These are phyloP conservation scores for Smithornis capensis DNA, from an alignment of 2,113 vertebrate genomes.

Conservation along the genomic window DNA sequence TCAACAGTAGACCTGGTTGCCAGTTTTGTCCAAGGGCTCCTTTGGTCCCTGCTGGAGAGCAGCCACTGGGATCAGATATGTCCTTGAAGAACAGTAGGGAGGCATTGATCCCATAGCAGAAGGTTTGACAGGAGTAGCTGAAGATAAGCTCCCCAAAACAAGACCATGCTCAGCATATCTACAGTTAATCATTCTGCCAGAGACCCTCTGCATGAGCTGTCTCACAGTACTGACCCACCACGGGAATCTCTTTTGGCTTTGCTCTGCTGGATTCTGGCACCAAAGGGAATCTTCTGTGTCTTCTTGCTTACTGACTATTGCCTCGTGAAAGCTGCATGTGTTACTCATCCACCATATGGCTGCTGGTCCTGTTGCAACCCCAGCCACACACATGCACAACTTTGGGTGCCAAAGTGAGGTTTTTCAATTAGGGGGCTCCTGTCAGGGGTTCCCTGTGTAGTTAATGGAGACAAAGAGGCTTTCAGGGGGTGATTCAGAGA, in stretches of 20 bases:
- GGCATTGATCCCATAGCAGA: background rate
- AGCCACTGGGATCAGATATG: background rate
- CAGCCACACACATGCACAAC: background rate
- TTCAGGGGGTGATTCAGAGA: background rate
- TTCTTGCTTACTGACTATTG: background rate
- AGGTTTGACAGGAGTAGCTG: background rate
- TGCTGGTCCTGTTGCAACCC: background rate
- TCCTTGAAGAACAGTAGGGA: background rate
- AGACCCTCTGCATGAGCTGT: background rate
- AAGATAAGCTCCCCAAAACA: background rate
- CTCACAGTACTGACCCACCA: background rate
- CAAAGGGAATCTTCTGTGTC: background rate
- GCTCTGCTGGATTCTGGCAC: background rate
- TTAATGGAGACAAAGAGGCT: background rate
- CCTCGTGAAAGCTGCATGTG: fast-evolving
- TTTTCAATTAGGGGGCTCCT: background rate
- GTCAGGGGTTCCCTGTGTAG: background rate
- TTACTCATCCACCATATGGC: background rate
- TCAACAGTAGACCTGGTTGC: background rate
- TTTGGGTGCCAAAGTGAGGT: background rate
- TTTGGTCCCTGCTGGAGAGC: background rate
- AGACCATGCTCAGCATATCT: background rate
- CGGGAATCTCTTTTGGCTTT: background rate
- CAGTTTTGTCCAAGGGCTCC: background rate
- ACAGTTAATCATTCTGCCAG: background rate